Evolutionary conservation across 2,113 vertebrate species (phyloP).

Genomic region (Helogale parvula): DNA sequence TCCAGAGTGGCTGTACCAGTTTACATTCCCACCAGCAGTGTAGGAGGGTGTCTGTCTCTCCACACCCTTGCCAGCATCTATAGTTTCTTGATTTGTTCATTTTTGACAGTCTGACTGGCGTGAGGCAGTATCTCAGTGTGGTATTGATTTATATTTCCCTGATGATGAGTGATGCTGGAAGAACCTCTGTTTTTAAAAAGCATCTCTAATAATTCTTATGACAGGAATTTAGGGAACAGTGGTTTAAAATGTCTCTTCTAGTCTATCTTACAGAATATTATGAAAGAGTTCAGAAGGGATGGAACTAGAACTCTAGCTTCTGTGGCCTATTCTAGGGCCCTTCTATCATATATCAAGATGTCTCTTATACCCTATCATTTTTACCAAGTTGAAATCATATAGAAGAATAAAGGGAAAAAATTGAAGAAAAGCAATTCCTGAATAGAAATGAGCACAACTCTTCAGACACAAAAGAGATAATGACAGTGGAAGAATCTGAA

Average conservation of each 20-base stretch:
- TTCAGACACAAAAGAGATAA: neutral
- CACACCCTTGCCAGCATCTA: too few species aligned
- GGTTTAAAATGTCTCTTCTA: neutral
- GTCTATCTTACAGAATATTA: neutral
- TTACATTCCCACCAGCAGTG: too few species aligned
- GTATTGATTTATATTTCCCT: too few species aligned
- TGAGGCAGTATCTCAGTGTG: too few species aligned
- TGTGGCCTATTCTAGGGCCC: neutral
- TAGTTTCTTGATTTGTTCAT: too few species aligned
- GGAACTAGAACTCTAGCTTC: neutral
- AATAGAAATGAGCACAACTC: neutral
- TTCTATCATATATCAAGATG: neutral
- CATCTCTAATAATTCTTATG: neutral
- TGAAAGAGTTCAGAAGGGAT: neutral
- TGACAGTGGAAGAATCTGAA: slow-evolving; percentile 24
- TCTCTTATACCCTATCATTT: neutral
- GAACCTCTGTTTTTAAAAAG: slow-evolving; percentile 38
- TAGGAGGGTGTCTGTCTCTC: too few species aligned
- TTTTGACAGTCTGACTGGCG: too few species aligned
- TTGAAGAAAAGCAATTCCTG: neutral
- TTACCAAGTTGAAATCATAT: neutral
- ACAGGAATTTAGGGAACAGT: slow-evolving; percentile 10
- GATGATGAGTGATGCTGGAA: neutral
- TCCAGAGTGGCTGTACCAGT: too few species aligned
- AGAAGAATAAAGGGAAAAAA: slow-evolving; percentile 1